A percentile compares a stretch with the other conserved stretches of the same genome.
Conservation (phyloP, 1,140 invertebrate genomes). For the Drosophila lacteicornis region DNA sequence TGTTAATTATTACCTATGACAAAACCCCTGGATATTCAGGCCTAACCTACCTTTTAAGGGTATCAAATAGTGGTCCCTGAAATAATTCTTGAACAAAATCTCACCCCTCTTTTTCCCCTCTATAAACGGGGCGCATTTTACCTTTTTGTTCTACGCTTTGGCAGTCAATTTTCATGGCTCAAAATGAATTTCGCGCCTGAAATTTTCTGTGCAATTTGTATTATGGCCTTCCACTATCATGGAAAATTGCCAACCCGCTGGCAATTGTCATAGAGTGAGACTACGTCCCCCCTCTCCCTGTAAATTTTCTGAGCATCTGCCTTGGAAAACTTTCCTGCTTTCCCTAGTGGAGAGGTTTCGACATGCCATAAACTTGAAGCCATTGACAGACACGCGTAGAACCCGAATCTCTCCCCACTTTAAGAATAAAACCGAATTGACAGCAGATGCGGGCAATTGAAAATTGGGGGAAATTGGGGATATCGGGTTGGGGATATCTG, state of each 20-base stretch:
- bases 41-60: slow-evolving; percentile 1
- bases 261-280: slow-evolving; percentile 49
- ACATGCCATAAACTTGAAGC: slow-evolving; percentile 70
- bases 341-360: slow-evolving; percentile 24
- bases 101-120: not conserved
- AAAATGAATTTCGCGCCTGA: slow-evolving; percentile 68
- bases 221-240: slow-evolving; percentile 8
- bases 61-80: slow-evolving; percentile 5
- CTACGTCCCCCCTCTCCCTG: not conserved
- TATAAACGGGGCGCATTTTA: slow-evolving; percentile 17
- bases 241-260: slow-evolving; percentile 45
- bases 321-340: slow-evolving; percentile 14
- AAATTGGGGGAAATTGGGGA: slow-evolving; percentile 42
- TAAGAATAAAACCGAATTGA: slow-evolving; percentile 35
- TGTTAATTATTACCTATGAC: not conserved
- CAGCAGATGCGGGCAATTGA: slow-evolving; percentile 68
- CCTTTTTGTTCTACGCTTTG: slow-evolving; percentile 18
- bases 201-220: slow-evolving; percentile 42
- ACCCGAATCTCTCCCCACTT: slow-evolving; percentile 37
- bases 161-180: slow-evolving; percentile 60
- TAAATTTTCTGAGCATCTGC: slow-evolving; percentile 26
- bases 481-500: not conserved
- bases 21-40: not conserved
- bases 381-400: slow-evolving; percentile 64
- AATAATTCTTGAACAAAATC: slow-evolving; percentile 12